Evolutionary conservation across 2,888 invertebrate genomes (phyloP), one percentile per base, ranked within the genome.

Genomic region (Magallana nippona): DNA sequence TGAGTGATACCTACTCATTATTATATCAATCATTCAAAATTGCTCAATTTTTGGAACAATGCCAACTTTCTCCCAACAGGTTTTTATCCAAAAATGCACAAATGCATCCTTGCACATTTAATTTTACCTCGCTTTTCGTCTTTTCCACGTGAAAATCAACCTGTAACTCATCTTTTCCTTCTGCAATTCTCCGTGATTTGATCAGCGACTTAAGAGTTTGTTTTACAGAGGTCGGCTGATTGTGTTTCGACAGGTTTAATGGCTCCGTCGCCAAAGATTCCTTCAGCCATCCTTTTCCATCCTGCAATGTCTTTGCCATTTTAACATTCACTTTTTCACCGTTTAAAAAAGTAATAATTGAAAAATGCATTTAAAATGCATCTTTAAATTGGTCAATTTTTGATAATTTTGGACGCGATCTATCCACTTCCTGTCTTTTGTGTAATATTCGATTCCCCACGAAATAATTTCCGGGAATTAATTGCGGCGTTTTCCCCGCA

Each of bases 121-220:
- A 5, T 71, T 32, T 56, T 57, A 79, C 79, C 79, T 79, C 79
- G 79, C 79, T 58, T 79, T 55, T 79, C 27, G 79, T 11, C 57
- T 79, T 80, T 22, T 63, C 55, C 44, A 63, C 79, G 13, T 55
- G 55, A 55, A 83, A 83, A 55, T 81, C 77, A 19, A 83, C 79
- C 22, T 56, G 81, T 56, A 83, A 57, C n/a, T 80, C 78, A 15
- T 78, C 78, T 32, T 85, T 85, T 77, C 85, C 85, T 60, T 85
- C 85, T 81, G 85, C 85, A 81, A 85, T 78, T 58, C 85, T 77
- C 11, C 85, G 78, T 17, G 83, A 78, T 57, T 83, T 78, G n/a
- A 85, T 85, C 44, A 85, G 58, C 55, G 81, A 60, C 55, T 85
- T 85, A 55, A 85, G 44, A 27, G 85, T 83, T 83, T 85, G 85